These are phyloP conservation scores for Gobio occitaniae DNA, from an alignment of 2,797 vertebrate species.

Conservation along the genomic window DNA sequence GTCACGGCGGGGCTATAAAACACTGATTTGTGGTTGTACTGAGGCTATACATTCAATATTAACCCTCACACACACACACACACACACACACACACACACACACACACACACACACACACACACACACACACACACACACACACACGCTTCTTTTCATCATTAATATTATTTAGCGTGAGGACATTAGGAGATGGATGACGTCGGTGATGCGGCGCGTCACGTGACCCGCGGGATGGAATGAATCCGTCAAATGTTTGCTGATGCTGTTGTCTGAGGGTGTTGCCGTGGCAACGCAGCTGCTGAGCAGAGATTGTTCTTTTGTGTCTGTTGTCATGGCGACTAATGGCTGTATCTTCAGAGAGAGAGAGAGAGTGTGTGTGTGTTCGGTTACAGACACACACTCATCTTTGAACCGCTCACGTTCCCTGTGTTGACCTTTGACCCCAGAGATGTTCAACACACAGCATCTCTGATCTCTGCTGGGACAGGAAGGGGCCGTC, in stretches of 20 bases:
- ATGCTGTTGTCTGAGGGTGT: conserved; percentile 3
- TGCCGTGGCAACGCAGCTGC: conserved; percentile 75
- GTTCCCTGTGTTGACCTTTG: background rate
- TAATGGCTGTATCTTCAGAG: background rate
- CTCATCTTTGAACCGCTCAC: no score
- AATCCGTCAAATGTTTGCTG: background rate
- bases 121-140: background rate
- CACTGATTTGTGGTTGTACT: background rate
- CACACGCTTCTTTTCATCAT: no score
- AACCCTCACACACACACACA: background rate
- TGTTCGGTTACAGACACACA: background rate
- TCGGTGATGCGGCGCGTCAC: background rate
- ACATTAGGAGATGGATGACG: background rate
- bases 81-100: no score
- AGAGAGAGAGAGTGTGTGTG: background rate
- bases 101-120: background rate
- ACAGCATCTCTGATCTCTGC: no score
- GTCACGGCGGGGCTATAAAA: background rate
- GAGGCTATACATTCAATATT: no score
- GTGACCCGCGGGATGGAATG: background rate
- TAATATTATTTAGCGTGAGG: no score
- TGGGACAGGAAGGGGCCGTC: no score
- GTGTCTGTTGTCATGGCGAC: conserved; percentile 24
- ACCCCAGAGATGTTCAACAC: background rate
- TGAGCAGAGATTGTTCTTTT: conserved; percentile 47